Conservation (phyloP, 1,140 invertebrate species). For the Scaptomyza pallida region DNA sequence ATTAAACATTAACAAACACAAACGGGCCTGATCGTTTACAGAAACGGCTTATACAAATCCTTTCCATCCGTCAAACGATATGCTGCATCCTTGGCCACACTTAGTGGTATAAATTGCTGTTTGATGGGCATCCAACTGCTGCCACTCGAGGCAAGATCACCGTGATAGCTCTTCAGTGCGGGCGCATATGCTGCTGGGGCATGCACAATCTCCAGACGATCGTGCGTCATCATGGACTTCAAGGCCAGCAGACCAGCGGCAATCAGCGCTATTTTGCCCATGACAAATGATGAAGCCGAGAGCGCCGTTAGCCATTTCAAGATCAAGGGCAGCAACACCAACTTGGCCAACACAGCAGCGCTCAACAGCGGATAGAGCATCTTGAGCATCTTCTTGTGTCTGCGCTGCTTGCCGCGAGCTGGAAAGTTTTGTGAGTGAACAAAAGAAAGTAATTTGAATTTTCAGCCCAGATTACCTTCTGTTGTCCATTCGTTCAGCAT, state of each 20-base stretch:
- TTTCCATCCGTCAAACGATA: conserved; percentile 11
- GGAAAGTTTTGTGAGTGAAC: background rate
- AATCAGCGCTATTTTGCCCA: conserved; percentile 85
- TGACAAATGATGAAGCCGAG: conserved; percentile 86
- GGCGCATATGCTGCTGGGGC: conserved; percentile 44
- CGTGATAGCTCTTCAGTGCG: conserved; percentile 43
- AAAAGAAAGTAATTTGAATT: conserved; percentile 7
- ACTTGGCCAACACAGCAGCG: conserved; percentile 87
- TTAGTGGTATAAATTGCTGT: conserved; percentile 67
- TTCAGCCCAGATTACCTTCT: too few relatives aligned
- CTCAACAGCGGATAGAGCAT: conserved; percentile 85
- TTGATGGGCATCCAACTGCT: conserved; percentile 61
- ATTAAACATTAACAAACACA: background rate
- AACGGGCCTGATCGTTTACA: conserved; percentile 32
- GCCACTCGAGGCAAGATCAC: conserved; percentile 55
- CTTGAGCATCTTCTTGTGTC: conserved; percentile 70
- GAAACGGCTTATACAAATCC: conserved; percentile 67
- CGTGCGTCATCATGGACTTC: conserved; percentile 63
- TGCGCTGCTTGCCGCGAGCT: conserved; percentile 70
- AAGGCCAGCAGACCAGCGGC: conserved; percentile 83
- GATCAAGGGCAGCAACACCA: conserved; percentile 87
- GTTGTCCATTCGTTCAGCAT: conserved; percentile 50
- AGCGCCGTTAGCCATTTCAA: conserved; percentile 87
- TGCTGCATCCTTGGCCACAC: conserved; percentile 51
- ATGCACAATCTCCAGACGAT: conserved; percentile 74